Evolutionary conservation across 35 echinoderm and acorn worm species (phyloP).

Genomic region (Strongylocentrotus purpuratus): DNA sequence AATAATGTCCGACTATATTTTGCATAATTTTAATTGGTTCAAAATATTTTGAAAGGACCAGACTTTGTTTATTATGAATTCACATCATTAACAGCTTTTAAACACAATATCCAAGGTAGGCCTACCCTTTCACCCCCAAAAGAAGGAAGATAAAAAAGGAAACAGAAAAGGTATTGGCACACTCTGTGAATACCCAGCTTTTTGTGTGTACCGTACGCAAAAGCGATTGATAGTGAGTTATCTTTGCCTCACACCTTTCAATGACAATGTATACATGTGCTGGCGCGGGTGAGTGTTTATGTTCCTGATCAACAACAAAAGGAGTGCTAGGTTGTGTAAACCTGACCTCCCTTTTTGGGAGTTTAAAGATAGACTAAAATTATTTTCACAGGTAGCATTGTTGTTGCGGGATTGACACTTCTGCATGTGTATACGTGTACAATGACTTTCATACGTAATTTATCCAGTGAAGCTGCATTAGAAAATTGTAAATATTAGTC

Average conservation of each 20-base stretch:
- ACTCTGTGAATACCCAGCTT: not conserved
- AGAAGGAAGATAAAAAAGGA: not conserved
- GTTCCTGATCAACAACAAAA: not conserved
- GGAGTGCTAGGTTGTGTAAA: not conserved
- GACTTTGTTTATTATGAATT: too few species aligned
- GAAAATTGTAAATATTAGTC: too few species aligned
- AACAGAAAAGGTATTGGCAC: not conserved
- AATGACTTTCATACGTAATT: not conserved
- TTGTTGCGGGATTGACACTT: not conserved
- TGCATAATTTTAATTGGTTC: too few species aligned
- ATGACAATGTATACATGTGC: slow-evolving; percentile 10
- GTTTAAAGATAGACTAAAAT: not conserved
- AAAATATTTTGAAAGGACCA: too few species aligned
- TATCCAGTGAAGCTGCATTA: too few species aligned
- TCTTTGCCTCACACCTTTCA: slow-evolving; percentile 22
- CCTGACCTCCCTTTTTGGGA: not conserved
- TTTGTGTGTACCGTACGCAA: not conserved
- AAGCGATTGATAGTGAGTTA: not conserved
- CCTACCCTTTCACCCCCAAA: not conserved
- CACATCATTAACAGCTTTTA: too few species aligned
- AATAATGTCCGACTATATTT: too few species aligned
- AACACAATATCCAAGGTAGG: too few species aligned
- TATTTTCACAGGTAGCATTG: not conserved
- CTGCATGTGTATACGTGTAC: not conserved
- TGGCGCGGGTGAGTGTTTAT: not conserved